phyloP scores from a whole-genome alignment of 53 echinoderm and acorn worm species.

The Temnopleurus reevesii region DNA sequence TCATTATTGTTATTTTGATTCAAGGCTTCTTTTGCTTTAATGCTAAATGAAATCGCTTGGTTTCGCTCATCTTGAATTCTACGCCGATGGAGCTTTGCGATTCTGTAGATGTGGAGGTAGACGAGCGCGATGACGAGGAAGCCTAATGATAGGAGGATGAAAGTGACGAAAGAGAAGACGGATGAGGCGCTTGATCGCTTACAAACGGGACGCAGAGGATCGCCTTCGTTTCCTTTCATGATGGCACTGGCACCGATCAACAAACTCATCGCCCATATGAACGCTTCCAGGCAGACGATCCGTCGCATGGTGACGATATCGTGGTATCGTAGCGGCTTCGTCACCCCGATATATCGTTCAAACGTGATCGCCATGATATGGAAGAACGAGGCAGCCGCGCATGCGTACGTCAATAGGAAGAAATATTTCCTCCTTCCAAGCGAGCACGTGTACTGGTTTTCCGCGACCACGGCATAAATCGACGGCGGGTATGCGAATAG shows the following conservation, averaged over 20 bases:
- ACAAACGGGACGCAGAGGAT: slow-evolving; percentile 19
- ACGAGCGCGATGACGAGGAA: slow-evolving; percentile 54
- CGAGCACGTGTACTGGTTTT: slow-evolving; percentile 58
- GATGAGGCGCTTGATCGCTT: neutral
- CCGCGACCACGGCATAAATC: slow-evolving; percentile 58
- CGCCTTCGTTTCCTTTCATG: neutral
- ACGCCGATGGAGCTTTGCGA: slow-evolving; percentile 55
- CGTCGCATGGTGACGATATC: slow-evolving; percentile 40
- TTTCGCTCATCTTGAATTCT: slow-evolving; percentile 11
- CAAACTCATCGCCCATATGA: slow-evolving; percentile 57
- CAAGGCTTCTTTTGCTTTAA: neutral
- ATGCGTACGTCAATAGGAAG: slow-evolving; percentile 62
- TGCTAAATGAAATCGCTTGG: neutral
- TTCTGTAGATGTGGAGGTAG: slow-evolving; percentile 70
- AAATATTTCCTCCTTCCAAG: slow-evolving; percentile 61
- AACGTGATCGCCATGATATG: slow-evolving; percentile 73
- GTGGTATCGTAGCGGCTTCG: slow-evolving; percentile 56
- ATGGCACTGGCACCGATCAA: slow-evolving; percentile 17
- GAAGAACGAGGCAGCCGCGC: slow-evolving; percentile 63
- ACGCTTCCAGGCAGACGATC: slow-evolving; percentile 24
- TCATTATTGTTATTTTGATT: slow-evolving; percentile 9
- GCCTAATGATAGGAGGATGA: slow-evolving; percentile 45
- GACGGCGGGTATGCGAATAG: slow-evolving; percentile 64
- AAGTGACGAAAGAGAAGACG: slow-evolving; percentile 4
- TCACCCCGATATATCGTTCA: slow-evolving; percentile 63